Base-by-base conservation (phyloP, 2,113 vertebrate species). In the Oreotragus oreotragus region DNA sequence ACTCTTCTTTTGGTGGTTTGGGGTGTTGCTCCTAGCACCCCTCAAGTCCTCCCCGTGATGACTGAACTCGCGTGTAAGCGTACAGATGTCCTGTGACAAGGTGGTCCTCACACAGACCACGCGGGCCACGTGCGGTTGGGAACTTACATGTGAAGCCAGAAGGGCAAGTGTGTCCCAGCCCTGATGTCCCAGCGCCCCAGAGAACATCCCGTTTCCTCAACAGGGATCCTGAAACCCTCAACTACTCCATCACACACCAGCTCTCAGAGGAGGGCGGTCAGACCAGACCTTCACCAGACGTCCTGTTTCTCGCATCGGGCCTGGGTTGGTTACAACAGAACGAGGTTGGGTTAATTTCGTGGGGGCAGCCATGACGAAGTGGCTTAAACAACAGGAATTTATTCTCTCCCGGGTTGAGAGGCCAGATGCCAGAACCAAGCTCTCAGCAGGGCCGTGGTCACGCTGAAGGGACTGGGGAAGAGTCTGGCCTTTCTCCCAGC, bases 91-190 rank as follows among this genome's bases (percentile, higher is more conserved):
- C 23, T 2, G 8, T 45, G 84, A 55, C 39, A 1, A 1, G 8
- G 17, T 15, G 25, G 45, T 25, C 53, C 76, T 55, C 2, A 3
- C 0, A 6, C 73, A 28, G 43, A 9, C 3, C 0, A 15, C 1
- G 4, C 0, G 0, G 7, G 58, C 15, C 25, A 25, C 6, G 1
- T 19, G 39, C 2, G 3, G 12, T 6, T 36, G 33, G 23, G 39
- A 45, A 49, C 23, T 2, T 1, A 14, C 12, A 2, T 12, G 2
- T 10, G 55, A 70, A 43, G 64, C 66, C 45, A 2, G 12, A 47
- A 15, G 39, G 19, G 16, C 28, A 76, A 7, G 39, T 7, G 17
- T 25, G 55, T 27, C 21, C 30, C 11, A 25, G 60, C 36, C 1
- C 60, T 8, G 45, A 36, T 7, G 21, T 25, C n/a, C 19, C 2